Base-by-base conservation (phyloP, 2,113 vertebrate species). In the Oophaga pumilio region DNA sequence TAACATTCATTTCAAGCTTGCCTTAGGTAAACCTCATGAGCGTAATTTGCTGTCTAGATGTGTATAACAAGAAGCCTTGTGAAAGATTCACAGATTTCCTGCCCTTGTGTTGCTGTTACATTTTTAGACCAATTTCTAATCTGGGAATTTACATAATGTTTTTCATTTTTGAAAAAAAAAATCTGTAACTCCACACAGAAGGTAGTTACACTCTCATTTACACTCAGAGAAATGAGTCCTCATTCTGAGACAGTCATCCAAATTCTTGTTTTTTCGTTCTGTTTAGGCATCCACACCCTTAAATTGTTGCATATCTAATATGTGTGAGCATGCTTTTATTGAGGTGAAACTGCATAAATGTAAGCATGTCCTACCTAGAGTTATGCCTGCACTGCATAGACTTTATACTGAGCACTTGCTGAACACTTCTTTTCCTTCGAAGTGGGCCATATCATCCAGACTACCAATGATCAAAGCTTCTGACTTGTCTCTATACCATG, bases 11-110 rank as follows among this genome's bases (percentile, higher is more conserved):
- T 68, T 8, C 60, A 82, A 68, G 43, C 80, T 82, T 68, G 80
- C 80, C 80, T 68, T 68, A 82, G 80, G 80, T 66, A 82, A 66
- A 66, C 43, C 80, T 82, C 80, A 82, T 82, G 80, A 82, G 80
- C 20, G 59, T 82, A 66, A 64, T 82, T 82, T 82, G 80, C 59
- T 82, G 1, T 81, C 18, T 82, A 64, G 80, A 83, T 69, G 43
- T 17, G n/a, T 83, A 52, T 68, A 83, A 68, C 81, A 69, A 69
- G 81, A 68, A 83, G 33, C 62, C n/a, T 20, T 68, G 26, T 24
- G 62, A 83, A 11, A 17, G 53, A n/a, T 68, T 62, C 13, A 53
- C 28, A 53, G 33, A 52, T 52, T 26, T 28, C 14, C 4, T 83
- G 62, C 64, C 64, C 62, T 69, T 53, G 62, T 66, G 80, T 52